phyloP scores from a whole-genome alignment of 2,113 vertebrate species.

The Laterallus jamaicensis region DNA sequence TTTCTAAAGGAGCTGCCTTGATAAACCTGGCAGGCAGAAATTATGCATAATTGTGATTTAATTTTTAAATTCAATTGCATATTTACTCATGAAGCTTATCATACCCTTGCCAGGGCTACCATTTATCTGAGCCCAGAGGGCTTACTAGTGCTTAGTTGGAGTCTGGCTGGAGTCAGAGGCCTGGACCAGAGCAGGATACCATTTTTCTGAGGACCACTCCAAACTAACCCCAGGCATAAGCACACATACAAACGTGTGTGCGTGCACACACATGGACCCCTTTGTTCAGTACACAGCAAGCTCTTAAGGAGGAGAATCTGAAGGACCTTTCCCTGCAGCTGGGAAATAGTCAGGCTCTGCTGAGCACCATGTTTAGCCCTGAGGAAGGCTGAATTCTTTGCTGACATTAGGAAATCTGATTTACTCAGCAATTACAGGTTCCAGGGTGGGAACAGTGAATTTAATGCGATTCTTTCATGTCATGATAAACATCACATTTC shows the following conservation, averaged over 20 bases:
- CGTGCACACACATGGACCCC: no score
- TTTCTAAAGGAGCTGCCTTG: neutral
- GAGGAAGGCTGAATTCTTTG: neutral
- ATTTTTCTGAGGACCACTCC: neutral
- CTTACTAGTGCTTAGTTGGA: neutral
- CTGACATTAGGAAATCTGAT: neutral
- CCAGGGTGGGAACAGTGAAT: neutral
- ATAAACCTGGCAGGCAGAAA: neutral
- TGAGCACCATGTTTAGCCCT: neutral
- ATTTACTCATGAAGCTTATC: neutral
- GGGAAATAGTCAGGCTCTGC: neutral
- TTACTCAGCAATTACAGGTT: neutral
- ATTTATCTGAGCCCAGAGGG: neutral
- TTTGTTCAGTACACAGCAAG: neutral
- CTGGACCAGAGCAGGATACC: neutral
- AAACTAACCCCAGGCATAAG: rapidly evolving
- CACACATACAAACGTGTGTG: neutral
- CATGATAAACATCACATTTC: neutral
- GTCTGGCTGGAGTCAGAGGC: neutral
- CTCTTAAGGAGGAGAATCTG: neutral
- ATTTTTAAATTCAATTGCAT: neutral
- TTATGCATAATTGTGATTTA: neutral
- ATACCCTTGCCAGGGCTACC: neutral
- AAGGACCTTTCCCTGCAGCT: neutral
- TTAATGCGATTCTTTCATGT: neutral